phyloP scores from a whole-genome alignment of 2,113 vertebrate genomes.

The Falco punctatus region DNA sequence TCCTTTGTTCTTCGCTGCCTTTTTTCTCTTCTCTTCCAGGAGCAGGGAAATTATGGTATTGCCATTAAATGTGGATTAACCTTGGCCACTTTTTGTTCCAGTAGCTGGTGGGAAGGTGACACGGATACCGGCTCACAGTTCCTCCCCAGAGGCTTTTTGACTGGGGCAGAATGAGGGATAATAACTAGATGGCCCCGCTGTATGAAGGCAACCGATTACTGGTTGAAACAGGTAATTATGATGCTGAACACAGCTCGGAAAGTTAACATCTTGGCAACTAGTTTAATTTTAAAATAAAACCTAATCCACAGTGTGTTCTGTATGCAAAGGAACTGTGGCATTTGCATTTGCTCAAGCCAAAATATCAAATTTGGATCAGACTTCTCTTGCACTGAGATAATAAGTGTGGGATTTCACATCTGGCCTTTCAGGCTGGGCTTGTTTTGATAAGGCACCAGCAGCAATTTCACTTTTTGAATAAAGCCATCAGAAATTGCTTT shows the following conservation, averaged over 20 bases:
- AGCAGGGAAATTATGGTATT: background rate
- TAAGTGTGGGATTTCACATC: slow-evolving; percentile 4
- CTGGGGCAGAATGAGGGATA: background rate
- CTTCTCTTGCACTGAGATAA: background rate
- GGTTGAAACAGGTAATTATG: background rate
- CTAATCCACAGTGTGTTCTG: background rate
- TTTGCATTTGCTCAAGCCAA: background rate
- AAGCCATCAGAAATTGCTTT: slow-evolving; percentile 51
- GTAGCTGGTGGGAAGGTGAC: background rate
- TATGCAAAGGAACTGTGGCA: background rate
- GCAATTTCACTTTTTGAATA: slow-evolving; percentile 11
- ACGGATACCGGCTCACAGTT: background rate
- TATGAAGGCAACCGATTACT: background rate
- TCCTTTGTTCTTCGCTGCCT: background rate
- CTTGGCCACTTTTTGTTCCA: background rate
- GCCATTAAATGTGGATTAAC: background rate
- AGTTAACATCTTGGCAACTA: background rate
- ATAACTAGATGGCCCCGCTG: background rate
- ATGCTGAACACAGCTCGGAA: background rate
- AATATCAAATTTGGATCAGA: background rate
- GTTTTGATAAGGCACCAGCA: slow-evolving; percentile 25
- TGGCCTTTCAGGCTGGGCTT: slow-evolving; percentile 32
- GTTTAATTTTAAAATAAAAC: background rate
- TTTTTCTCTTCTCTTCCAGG: background rate
- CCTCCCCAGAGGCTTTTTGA: background rate